phyloP scores from a whole-genome alignment of 2,797 vertebrate species.

The Enteromius trimaculatus region DNA sequence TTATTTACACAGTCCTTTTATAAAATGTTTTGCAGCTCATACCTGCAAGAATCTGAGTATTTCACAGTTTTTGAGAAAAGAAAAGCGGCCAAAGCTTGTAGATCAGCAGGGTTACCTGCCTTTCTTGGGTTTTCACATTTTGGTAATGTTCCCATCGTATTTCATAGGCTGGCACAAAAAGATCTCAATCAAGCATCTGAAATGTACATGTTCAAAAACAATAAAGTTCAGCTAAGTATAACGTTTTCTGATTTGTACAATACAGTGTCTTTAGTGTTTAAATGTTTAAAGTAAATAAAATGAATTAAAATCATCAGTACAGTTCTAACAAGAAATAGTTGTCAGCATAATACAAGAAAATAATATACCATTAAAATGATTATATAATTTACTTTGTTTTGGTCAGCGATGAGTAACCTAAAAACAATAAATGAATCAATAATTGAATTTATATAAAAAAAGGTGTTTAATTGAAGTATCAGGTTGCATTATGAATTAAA shows the following conservation, averaged over 20 bases:
- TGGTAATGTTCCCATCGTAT: constrained; percentile 1
- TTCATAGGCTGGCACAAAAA: not conserved
- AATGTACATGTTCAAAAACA: not conserved
- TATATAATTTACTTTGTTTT: not conserved
- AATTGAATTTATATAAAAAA: not conserved
- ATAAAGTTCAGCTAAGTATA: not conserved
- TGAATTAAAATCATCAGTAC: not conserved
- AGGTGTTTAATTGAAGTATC: not conserved
- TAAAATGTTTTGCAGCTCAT: constrained; percentile 43
- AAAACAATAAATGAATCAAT: not conserved
- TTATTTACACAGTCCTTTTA: constrained; percentile 89
- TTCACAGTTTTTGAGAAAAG: constrained; percentile 30
- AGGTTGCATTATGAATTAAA: not conserved
- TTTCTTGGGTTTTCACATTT: constrained; percentile 6
- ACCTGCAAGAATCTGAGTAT: constrained; percentile 21
- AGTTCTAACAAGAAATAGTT: not conserved
- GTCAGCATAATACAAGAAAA: not conserved
- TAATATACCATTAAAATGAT: not conserved
- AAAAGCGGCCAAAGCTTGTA: constrained; percentile 38
- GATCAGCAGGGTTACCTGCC: constrained; percentile 25
- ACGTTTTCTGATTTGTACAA: not conserved
- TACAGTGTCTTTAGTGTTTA: not conserved
- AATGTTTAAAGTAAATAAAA: not conserved
- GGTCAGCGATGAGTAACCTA: not conserved
- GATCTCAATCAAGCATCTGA: not conserved